These are phyloP conservation scores for Eubucco bourcierii DNA, from an alignment of 2,113 vertebrate genomes.

Conservation along the genomic window DNA sequence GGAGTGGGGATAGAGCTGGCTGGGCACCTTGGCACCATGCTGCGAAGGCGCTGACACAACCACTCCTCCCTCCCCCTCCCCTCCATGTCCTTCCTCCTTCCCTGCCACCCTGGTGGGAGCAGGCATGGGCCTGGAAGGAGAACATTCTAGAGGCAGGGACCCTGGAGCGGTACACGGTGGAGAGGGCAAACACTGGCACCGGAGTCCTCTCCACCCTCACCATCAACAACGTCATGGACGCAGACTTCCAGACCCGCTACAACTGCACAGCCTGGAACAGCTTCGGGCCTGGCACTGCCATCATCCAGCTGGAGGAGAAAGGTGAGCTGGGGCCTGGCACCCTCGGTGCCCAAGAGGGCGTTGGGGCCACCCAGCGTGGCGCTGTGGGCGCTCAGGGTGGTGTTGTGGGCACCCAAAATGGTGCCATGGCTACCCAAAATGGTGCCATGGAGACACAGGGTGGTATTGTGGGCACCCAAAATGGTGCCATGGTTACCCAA, in stretches of 20 bases:
- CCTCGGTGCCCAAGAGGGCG: neutral
- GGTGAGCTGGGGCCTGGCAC: constrained; percentile 60
- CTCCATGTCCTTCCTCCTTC: neutral
- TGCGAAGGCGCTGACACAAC: neutral
- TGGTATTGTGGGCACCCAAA: too few species aligned
- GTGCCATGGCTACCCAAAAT: too few species aligned
- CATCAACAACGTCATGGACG: constrained; percentile 94
- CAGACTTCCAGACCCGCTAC: constrained; percentile 92
- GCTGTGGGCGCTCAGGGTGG: neutral
- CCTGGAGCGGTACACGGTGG: constrained; percentile 91
- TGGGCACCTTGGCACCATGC: neutral
- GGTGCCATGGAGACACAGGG: too few species aligned
- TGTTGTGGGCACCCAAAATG: too few species aligned
- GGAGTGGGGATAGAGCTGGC: rapidly evolving
- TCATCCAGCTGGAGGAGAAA: constrained; percentile 88
- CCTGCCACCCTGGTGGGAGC: neutral
- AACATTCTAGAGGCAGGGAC: constrained; percentile 92
- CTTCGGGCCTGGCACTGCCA: constrained; percentile 92
- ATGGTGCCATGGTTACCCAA: neutral
- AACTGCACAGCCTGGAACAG: constrained; percentile 97
- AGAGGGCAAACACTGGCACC: constrained; percentile 84
- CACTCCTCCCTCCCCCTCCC: neutral
- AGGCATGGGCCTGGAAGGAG: constrained; percentile 97
- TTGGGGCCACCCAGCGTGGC: neutral
- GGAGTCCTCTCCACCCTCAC: constrained; percentile 92